Evolutionary conservation across 2,113 vertebrate species (phyloP), one percentile per base, ranked within the genome.

Genomic region (Scomber colias): DNA sequence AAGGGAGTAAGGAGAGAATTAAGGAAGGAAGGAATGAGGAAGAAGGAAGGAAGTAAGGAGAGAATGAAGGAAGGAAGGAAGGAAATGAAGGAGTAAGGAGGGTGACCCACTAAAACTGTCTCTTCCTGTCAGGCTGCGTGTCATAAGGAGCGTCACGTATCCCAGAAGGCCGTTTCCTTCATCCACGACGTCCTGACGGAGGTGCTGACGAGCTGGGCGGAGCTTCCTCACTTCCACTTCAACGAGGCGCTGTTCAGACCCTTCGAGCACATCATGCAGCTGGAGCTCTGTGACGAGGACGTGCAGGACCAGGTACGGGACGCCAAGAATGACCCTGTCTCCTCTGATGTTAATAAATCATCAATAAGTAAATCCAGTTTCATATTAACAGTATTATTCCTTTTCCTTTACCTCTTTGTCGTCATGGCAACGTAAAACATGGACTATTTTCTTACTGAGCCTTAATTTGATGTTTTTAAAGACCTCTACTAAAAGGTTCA

Each of bases 201-300:
- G 93, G 97, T 99, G 24, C 94, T 99, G 91, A 96, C 90, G 0
- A 96, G 96, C 94, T 99, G 98, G 97, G 95, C 92, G 0, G 98
- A 99, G 89, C 96, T 95, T 0, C 95, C 97, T 0, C 97, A 98
- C 89, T 99, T 99, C 71, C 97, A 97, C 92, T 98, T 99, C 31
- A 98, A 97, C 0, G 98, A 99, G 92, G 96, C 97, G 0, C 95
- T 99, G 40, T 99, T 99, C 94, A 95, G 97, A 3, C 98, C 98
- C 4, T 97, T 99, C 1, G 97, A 99, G 84, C 97, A 96, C 50
- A 98, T 99, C 82, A 98, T 99, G 97, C 98, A 99, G 93, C 95
- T 99, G 77, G 98, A 99, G 90, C 91, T 99, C 13, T 99, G 98
- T 12, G 98, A 99, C 4, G 98, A 99, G 68, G 98, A 99, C 0